These are phyloP conservation scores for Palythoa caribaeorum DNA, from an alignment of 92 coral and sea anemone genomes.

Conservation along the genomic window DNA sequence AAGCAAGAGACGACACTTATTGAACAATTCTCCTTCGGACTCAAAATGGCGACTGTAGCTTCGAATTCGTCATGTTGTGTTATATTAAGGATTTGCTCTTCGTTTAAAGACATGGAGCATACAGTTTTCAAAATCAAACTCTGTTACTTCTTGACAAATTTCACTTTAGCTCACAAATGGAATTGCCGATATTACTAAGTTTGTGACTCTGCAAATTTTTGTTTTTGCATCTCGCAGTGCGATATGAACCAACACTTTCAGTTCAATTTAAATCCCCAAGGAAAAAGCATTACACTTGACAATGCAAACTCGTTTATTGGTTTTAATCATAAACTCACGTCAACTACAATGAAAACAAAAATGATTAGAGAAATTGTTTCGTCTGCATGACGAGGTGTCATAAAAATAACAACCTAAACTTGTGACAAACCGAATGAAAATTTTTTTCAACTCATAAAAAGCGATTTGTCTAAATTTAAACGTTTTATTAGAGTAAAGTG, in stretches of 20 bases:
- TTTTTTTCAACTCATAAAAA: not conserved
- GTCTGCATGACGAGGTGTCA: not conserved
- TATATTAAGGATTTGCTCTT: slow-evolving; percentile 33
- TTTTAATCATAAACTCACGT: slow-evolving; percentile 19
- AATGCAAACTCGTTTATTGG: slow-evolving; percentile 15
- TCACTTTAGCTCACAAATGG: not conserved
- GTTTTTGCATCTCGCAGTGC: not conserved
- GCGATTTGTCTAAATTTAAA: not conserved
- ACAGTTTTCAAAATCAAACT: not conserved
- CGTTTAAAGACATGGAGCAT: not conserved
- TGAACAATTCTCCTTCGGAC: slow-evolving; percentile 34
- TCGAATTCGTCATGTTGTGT: slow-evolving; percentile 20
- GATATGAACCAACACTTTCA: not conserved
- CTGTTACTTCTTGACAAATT: not conserved
- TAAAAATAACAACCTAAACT: not conserved
- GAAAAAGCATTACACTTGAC: not conserved
- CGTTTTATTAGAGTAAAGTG: not conserved
- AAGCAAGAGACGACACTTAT: slow-evolving; percentile 31
- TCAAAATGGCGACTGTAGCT: slow-evolving; percentile 26
- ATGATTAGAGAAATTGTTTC: not conserved
- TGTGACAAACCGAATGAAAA: not conserved
- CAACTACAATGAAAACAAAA: slow-evolving; percentile 21
- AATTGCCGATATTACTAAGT: not conserved
- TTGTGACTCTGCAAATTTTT: not conserved
- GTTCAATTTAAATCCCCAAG: not conserved